Percentiles rank a stretch among this genome's conserved stretches.
Evolutionary conservation across 2,797 vertebrate species (phyloP).

Genomic region (Eleutherodactylus coqui): DNA sequence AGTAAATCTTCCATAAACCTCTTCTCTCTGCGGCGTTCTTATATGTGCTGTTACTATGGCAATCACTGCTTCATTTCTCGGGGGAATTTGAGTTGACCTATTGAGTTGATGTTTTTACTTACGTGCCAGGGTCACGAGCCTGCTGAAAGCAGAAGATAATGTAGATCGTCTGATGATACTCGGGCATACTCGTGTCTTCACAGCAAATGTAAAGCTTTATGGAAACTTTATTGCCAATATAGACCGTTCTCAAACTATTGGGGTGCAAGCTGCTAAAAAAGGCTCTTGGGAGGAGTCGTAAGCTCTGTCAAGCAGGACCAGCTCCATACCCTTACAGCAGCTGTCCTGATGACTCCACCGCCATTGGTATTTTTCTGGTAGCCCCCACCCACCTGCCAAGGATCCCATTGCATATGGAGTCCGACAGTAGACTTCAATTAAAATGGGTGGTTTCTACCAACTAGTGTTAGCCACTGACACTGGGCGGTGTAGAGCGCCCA

Average conservation of each 20-base stretch:
- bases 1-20: not conserved
- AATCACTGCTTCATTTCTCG: slow-evolving; percentile 10
- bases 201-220: not conserved
- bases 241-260: not conserved
- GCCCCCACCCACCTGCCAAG: no score
- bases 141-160: not conserved
- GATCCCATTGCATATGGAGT: no score
- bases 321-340: no score
- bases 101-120: slow-evolving; percentile 13
- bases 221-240: not conserved
- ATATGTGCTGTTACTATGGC: slow-evolving; percentile 37
- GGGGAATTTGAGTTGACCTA: not conserved
- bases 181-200: not conserved
- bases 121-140: slow-evolving; percentile 5
- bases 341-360: no score
- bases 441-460: no score
- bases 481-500: no score
- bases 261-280: not conserved
- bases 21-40: not conserved
- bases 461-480: no score
- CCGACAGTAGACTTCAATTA: no score
- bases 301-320: no score
- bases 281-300: no score
- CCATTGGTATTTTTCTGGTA: no score
- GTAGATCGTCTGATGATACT: not conserved